Base-by-base conservation (phyloP, 1,140 invertebrate species). In the Drosophila carrolli region DNA sequence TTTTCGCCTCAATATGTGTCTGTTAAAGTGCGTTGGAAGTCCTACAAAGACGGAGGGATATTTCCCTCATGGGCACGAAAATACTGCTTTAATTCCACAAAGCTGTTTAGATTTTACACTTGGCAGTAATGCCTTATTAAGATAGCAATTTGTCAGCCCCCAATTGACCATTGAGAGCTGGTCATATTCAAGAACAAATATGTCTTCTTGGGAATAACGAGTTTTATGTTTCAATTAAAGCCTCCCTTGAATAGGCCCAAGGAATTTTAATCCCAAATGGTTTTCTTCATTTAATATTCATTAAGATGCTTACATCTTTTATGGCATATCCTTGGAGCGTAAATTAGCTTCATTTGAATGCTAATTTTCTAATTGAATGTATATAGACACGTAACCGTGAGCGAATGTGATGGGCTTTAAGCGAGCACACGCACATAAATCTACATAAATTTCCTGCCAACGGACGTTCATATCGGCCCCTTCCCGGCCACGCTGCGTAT, bases 311-410 rank as follows among this genome's bases (percentile, higher is more conserved):
- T 71, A 71, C 51, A 71, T 71, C 65, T 71, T 71, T 58, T 71
- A 71, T 71, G 65, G 23, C 16, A 37, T 46, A 32, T 23, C 11
- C 32, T 16, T 14, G 53, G 59, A 63, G 71, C 68, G 81, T 57
- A 40, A 80, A 67, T 76, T 62, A 66, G 8, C 78, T 78, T 79
- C 47, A 84, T 84, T 72, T 83, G 61, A 70, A 83, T 84, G 80
- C 80, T 83, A 83, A 83, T 83, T 80, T 84, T 75, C 38, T 48
- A 47, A 79, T 72, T 80, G 81, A 80, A 57, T 54, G 40, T 47
- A 35, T 72, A 40, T 44, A 13, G 60, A 75, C 65, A 66, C 56
- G 56, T 71, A 56, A 29, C 14, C 38, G 19, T 41, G 19, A 40
- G n/a, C 4, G 14, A 14, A 19, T 38, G n/a, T 29, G 46, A 51